These are phyloP conservation scores for Gila robusta DNA, from an alignment of 2,797 vertebrate species.

Conservation along the genomic window DNA sequence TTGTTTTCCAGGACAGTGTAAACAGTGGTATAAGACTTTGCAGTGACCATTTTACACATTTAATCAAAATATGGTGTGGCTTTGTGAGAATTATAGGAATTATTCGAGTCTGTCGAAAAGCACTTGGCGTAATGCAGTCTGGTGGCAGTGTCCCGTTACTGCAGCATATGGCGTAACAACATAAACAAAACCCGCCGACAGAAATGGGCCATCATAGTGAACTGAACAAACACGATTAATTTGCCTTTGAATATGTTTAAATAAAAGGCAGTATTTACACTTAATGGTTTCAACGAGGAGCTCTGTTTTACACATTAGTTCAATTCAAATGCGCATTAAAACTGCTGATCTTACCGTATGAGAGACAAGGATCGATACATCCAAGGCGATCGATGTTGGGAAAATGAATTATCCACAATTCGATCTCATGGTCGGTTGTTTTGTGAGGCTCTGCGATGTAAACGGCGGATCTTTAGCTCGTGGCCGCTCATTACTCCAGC, in stretches of 20 bases:
- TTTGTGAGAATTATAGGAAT: background rate
- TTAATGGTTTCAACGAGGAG: background rate
- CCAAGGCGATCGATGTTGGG: background rate
- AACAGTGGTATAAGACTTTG: background rate
- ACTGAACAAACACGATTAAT: background rate
- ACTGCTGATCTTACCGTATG: background rate
- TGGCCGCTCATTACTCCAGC: background rate
- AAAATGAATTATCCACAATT: background rate
- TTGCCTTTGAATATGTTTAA: background rate
- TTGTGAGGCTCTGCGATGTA: background rate
- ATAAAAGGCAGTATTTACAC: background rate
- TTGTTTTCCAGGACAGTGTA: background rate
- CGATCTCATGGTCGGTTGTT: background rate
- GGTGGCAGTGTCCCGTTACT: slow-evolving; percentile 2
- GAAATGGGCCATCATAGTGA: background rate
- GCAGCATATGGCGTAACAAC: slow-evolving; percentile 5
- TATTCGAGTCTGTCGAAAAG: background rate
- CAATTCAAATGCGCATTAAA: background rate
- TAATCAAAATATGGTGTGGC: background rate
- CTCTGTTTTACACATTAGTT: background rate
- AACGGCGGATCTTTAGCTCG: background rate
- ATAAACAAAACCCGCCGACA: slow-evolving; percentile 5
- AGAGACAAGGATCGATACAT: background rate
- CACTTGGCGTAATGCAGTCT: background rate
- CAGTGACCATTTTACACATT: background rate